Evolutionary conservation across 2,888 invertebrate genomes (phyloP).

Genomic region (Euspilapteryx auroguttella): DNA sequence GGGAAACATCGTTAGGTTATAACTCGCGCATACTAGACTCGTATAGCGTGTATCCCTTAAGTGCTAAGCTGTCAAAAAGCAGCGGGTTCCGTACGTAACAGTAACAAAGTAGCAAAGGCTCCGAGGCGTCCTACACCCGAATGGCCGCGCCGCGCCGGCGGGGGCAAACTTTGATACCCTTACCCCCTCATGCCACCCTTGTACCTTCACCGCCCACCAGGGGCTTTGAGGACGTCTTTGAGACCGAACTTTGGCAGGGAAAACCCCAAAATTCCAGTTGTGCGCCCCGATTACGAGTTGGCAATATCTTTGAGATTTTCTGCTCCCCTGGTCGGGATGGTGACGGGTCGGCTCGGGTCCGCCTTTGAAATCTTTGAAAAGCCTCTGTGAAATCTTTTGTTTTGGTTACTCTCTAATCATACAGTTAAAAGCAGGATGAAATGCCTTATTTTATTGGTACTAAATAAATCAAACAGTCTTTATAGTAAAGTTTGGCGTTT

Average conservation of each 20-base stretch:
- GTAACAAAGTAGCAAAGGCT: conserved; percentile 43
- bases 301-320: conserved; percentile 52
- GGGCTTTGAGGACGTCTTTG: conserved; percentile 58
- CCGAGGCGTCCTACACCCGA: conserved; percentile 25
- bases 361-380: too few relatives aligned
- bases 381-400: too few relatives aligned
- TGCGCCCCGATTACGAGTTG: conserved; percentile 46
- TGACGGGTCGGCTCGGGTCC: conserved; percentile 6
- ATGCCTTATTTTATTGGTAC: too few relatives aligned
- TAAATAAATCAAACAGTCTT: too few relatives aligned
- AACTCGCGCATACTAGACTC: too few relatives aligned
- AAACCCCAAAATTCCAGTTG: conserved; percentile 56
- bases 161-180: conserved; percentile 53
- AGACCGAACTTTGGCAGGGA: conserved; percentile 47
- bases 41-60: conserved; percentile 57
- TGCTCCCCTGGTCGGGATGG: conserved; percentile 30
- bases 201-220: conserved; percentile 43
- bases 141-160: conserved; percentile 36
- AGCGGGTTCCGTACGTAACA: too few relatives aligned
- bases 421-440: too few relatives aligned
- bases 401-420: too few relatives aligned
- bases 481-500: too few relatives aligned
- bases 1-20: too few relatives aligned
- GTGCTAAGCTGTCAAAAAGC: conserved; percentile 51
- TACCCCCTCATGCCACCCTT: conserved; percentile 36